Conservation (phyloP, 2,888 invertebrate species). For the Xanthostigma xanthostigma region DNA sequence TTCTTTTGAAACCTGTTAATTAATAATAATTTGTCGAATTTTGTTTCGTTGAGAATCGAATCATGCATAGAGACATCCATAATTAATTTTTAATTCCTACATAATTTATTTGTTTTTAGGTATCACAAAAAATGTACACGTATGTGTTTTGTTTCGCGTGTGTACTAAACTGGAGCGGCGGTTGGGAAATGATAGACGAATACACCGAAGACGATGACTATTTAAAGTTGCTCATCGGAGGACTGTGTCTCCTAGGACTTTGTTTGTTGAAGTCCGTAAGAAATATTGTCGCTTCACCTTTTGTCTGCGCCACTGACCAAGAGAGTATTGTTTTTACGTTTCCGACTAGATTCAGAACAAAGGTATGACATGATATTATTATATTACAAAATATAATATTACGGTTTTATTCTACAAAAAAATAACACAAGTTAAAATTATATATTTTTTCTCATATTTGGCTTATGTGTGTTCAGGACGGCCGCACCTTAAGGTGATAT, state of each 20-base stretch:
- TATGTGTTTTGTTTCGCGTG: neutral
- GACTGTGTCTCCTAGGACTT: constrained; percentile 16
- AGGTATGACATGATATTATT: constrained; percentile 17
- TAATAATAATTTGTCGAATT: too few relatives aligned
- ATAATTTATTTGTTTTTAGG: neutral
- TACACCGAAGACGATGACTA: neutral
- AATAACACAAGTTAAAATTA: too few relatives aligned
- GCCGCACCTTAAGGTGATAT: too few relatives aligned
- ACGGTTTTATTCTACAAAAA: too few relatives aligned
- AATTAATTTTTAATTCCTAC: neutral
- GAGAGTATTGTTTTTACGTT: constrained; percentile 41
- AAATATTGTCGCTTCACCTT: constrained; percentile 41
- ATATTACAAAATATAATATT: too few relatives aligned
- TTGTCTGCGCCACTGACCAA: constrained; percentile 39
- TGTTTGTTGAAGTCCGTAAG: constrained; percentile 30
- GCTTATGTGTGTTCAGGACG: too few relatives aligned
- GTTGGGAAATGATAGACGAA: neutral
- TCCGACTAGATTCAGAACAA: constrained; percentile 36
- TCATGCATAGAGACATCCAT: too few relatives aligned
- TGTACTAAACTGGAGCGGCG: neutral
- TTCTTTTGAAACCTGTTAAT: too few relatives aligned
- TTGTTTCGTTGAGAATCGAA: too few relatives aligned
- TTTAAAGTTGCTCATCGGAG: constrained; percentile 6
- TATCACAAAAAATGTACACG: neutral
- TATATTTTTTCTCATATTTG: too few relatives aligned